Conservation (phyloP, 1,140 invertebrate species). For the Teleogryllus occipitalis region DNA sequence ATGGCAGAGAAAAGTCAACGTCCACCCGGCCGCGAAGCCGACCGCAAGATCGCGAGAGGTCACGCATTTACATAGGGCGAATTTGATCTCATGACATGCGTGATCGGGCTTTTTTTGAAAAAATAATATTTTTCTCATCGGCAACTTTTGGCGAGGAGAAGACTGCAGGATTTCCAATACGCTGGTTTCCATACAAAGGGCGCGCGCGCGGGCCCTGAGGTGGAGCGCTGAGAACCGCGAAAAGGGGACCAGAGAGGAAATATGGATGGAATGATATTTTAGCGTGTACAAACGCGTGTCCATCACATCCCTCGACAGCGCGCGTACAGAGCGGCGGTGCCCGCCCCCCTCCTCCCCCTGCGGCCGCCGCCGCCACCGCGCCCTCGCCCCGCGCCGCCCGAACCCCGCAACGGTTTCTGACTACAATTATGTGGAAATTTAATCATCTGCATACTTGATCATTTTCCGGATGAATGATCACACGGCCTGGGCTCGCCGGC, state of each 20-base stretch:
- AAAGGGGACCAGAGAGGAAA: neutral
- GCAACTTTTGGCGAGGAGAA: neutral
- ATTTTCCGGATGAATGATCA: slow-evolving; percentile 25
- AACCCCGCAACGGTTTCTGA: slow-evolving; percentile 13
- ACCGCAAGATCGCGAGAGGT: neutral
- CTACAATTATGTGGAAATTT: slow-evolving; percentile 24
- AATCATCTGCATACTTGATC: slow-evolving; percentile 27
- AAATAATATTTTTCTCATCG: neutral
- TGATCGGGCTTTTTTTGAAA: neutral
- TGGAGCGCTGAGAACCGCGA: neutral
- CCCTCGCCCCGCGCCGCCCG: neutral
- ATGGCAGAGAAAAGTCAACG: neutral
- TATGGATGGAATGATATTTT: neutral
- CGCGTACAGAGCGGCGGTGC: neutral
- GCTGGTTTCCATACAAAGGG: neutral
- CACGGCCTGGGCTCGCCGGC: slow-evolving; percentile 20
- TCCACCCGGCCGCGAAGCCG: too few relatives aligned
- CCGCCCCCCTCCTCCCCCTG: neutral
- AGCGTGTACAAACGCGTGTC: neutral
- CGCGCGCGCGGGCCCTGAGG: neutral
- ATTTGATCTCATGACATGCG: neutral
- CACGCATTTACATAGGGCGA: neutral
- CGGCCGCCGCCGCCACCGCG: too few relatives aligned
- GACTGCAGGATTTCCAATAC: neutral
- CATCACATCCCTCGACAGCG: neutral